Conservation (phyloP, 2,113 vertebrate genomes). For the Dipodomys spectabilis region DNA sequence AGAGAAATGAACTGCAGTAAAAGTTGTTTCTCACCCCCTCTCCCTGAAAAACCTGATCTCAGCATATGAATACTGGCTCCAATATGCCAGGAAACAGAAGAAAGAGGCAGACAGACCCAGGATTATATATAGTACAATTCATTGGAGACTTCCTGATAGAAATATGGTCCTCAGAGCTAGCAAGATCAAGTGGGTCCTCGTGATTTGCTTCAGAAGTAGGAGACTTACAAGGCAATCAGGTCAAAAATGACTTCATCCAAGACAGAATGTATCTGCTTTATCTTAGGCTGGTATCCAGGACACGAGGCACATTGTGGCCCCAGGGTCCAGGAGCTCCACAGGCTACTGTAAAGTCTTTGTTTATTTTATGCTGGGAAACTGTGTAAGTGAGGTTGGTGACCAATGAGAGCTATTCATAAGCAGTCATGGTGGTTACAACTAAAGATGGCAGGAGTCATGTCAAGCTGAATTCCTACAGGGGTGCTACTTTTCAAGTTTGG, state of each 20-base stretch:
- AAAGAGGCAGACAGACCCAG: background rate
- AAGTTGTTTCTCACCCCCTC: background rate
- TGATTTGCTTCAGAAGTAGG: background rate
- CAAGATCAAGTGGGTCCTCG: background rate
- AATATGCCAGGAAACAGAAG: background rate
- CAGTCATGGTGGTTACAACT: background rate
- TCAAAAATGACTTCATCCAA: background rate
- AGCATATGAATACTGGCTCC: background rate
- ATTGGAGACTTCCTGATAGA: background rate
- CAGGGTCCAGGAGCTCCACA: background rate
- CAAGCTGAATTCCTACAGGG: background rate
- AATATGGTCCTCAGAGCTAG: background rate
- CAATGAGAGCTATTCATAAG: background rate
- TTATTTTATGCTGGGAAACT: background rate
- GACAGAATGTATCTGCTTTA: background rate
- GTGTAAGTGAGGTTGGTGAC: background rate
- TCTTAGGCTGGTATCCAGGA: background rate
- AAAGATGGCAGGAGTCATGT: background rate
- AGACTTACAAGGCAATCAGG: background rate
- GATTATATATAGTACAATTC: background rate
- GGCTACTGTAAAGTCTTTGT: background rate
- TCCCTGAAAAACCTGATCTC: background rate
- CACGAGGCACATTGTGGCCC: background rate
- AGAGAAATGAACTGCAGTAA: background rate
- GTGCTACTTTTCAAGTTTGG: background rate